Evolutionary conservation across 2,888 invertebrate genomes (phyloP).

Genomic region (Euclidia mi): DNA sequence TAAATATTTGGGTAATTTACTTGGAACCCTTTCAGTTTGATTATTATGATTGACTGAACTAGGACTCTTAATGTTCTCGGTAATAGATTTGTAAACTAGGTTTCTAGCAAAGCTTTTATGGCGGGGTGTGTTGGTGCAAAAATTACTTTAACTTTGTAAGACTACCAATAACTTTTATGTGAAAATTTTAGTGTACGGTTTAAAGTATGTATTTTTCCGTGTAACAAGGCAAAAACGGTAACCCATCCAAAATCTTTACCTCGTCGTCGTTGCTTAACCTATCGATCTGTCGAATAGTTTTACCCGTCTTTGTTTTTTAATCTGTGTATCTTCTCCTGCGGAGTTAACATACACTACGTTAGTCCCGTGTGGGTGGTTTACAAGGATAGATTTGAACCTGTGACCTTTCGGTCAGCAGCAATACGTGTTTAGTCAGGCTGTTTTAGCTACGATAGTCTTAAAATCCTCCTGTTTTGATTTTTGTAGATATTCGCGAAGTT

Average conservation of each 20-base stretch:
- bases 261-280: too few species aligned
- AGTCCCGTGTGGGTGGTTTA: constrained; percentile 7
- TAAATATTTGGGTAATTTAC: constrained; percentile 57
- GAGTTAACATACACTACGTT: background rate
- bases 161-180: too few species aligned
- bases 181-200: too few species aligned
- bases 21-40: constrained; percentile 53
- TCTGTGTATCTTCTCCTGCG: background rate
- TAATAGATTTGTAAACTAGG: constrained; percentile 6
- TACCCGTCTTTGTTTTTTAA: too few species aligned
- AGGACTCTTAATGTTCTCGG: constrained; percentile 18
- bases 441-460: background rate
- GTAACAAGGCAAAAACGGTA: too few species aligned
- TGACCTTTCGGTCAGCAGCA: background rate
- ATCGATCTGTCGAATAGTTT: too few species aligned
- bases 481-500: too few species aligned
- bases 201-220: too few species aligned
- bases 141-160: too few species aligned
- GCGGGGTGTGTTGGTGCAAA: too few species aligned
- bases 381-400: background rate
- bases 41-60: constrained; percentile 41
- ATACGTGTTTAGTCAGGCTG: constrained; percentile 1
- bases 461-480: too few species aligned
- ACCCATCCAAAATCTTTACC: too few species aligned
- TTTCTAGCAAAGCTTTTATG: background rate